phyloP scores from a whole-genome alignment of 2,797 vertebrate species.

The Dendrocincla tyrannina region DNA sequence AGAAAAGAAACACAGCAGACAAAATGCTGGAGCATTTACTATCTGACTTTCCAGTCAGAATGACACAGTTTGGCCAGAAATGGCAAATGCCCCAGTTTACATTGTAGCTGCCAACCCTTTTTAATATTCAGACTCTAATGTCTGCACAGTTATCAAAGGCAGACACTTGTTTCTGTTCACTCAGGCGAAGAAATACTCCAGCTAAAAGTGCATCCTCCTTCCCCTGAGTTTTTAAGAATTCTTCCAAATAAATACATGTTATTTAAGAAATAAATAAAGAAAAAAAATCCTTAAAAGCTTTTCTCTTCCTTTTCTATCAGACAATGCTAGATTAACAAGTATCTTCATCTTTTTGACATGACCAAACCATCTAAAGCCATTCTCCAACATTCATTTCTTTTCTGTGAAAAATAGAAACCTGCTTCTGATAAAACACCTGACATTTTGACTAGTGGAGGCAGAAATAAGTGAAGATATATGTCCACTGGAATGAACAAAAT shows the following conservation, averaged over 20 bases:
- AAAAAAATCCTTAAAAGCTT: background rate
- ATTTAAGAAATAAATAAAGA: background rate
- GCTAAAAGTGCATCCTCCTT: background rate
- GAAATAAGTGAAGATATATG: background rate
- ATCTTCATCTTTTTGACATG: background rate
- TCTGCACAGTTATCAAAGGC: slow-evolving; percentile 44
- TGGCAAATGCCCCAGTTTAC: slow-evolving; percentile 18
- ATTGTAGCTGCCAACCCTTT: slow-evolving; percentile 20
- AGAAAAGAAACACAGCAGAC: background rate
- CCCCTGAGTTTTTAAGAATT: background rate
- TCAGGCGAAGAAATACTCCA: background rate
- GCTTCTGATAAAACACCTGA: background rate
- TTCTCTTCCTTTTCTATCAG: background rate
- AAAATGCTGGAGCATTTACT: slow-evolving; percentile 10
- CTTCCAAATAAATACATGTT: background rate
- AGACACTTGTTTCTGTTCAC: slow-evolving; percentile 48
- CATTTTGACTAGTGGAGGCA: background rate
- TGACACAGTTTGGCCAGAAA: slow-evolving; percentile 25
- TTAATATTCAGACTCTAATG: slow-evolving; percentile 56
- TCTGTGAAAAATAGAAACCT: background rate
- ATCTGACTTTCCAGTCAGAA: slow-evolving; percentile 30
- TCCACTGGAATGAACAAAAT: background rate
- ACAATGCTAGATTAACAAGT: background rate
- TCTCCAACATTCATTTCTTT: background rate
- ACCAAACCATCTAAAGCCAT: background rate